Evolutionary conservation across 2,888 invertebrate genomes (phyloP).

Genomic region (Phengaris alcon): DNA sequence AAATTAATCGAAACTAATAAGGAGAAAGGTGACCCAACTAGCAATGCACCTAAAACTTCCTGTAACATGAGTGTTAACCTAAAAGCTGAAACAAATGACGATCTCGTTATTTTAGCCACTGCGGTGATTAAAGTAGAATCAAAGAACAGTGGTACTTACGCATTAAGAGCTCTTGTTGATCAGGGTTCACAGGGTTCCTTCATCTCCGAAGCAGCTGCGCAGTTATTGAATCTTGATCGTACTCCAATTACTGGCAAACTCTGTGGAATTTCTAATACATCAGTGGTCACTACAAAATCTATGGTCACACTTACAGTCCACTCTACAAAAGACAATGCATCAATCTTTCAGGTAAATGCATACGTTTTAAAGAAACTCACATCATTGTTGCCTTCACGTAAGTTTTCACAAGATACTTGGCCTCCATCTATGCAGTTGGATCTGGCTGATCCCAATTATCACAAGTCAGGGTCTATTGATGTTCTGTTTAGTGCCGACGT

Average conservation of each 20-base stretch:
- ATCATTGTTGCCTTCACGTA: background rate
- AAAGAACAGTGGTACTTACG: conserved; percentile 31
- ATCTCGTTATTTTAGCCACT: conserved; percentile 36
- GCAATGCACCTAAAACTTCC: conserved; percentile 3
- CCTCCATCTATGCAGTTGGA: conserved; percentile 33
- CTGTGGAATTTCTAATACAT: conserved; percentile 36
- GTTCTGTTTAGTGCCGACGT: conserved; percentile 38
- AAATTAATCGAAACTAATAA: conserved; percentile 10
- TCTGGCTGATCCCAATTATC: conserved; percentile 36
- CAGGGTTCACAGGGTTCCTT: conserved; percentile 40
- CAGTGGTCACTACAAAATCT: conserved; percentile 36
- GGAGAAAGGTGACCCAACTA: background rate
- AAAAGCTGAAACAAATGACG: conserved; percentile 33
- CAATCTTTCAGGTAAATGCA: background rate
- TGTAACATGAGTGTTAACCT: conserved; percentile 19
- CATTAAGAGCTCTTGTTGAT: conserved; percentile 37
- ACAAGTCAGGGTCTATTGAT: conserved; percentile 39
- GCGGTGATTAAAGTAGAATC: conserved; percentile 31
- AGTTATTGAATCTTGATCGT: conserved; percentile 35
- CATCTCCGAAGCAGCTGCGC: conserved; percentile 36
- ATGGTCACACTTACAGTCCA: conserved; percentile 35
- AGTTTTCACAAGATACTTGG: conserved; percentile 32
- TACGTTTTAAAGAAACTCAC: too few relatives aligned
- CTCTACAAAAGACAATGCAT: conserved; percentile 22
- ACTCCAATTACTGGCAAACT: conserved; percentile 35